Conservation (phyloP, 2,888 invertebrate species). For the Leucania comma region DNA sequence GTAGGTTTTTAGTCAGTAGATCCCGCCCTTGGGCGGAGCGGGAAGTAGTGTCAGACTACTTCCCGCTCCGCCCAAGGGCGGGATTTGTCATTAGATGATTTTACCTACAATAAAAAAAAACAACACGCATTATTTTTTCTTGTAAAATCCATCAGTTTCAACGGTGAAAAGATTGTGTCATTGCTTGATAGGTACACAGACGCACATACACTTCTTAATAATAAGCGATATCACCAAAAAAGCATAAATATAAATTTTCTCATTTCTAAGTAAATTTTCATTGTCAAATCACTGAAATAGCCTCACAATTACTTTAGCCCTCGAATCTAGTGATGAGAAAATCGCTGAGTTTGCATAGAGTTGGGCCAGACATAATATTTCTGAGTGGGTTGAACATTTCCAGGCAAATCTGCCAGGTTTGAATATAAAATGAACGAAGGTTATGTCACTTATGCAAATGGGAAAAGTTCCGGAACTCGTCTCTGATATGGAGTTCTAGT, state of each 20-base stretch:
- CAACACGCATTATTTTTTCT: too few relatives aligned
- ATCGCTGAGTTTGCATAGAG: constrained; percentile 58
- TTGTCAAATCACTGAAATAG: constrained; percentile 31
- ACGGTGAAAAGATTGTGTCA: background rate
- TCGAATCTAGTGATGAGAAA: constrained; percentile 52
- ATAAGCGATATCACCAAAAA: background rate
- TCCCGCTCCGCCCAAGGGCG: too few relatives aligned
- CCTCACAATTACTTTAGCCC: constrained; percentile 36
- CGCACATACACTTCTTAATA: background rate
- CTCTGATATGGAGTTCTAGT: constrained; percentile 67
- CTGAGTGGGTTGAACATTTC: constrained; percentile 72
- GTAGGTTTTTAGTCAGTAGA: too few relatives aligned
- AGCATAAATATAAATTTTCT: background rate
- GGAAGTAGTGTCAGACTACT: too few relatives aligned
- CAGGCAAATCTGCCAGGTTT: constrained; percentile 73
- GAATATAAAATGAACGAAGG: constrained; percentile 78
- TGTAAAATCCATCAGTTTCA: too few relatives aligned
- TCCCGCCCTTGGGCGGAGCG: too few relatives aligned
- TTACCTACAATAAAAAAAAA: too few relatives aligned
- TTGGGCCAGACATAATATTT: constrained; percentile 71
- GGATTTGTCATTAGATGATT: too few relatives aligned
- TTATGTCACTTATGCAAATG: constrained; percentile 81
- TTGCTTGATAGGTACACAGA: background rate
- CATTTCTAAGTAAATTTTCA: constrained; percentile 12
- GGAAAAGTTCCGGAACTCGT: constrained; percentile 70